Evolutionary conservation across 2,113 vertebrate species (phyloP), one percentile per base, ranked within the genome.

Genomic region (Suricata suricatta): DNA sequence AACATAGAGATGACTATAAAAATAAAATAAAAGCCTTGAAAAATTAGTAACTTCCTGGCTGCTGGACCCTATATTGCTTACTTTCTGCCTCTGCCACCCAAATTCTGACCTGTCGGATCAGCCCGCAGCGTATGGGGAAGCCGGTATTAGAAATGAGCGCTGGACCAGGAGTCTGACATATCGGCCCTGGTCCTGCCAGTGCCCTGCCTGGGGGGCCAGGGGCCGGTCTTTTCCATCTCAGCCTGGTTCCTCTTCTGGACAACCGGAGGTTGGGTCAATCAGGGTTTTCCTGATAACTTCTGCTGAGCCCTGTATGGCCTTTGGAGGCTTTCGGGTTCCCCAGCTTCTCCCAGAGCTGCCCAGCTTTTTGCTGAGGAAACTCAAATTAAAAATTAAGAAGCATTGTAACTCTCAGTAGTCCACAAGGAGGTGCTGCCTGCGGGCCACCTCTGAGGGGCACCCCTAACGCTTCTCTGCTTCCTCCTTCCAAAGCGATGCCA

Each of bases 401-500:
- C 35, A 27, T 29, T 23, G 0, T 2, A 21, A 52, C 13, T 31
- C 16, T n/a, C 0, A 0, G 47, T 31, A 2, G 25, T 63, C 29
- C 5, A 1, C 2, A 5, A 27, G 69, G 29, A 47, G 63, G 63
- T 5, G 5, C 44, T 71, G 50, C 38, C 15, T 0, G 5, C 27
- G 27, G 81, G 86, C 64, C 6, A 5, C 57, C 47, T 38, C 76
- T 1, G 1, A 10, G 13, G 11, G 27, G n/a, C 63, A 29, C 21
- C 1, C 68, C 87, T 97, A 64, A 98, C 33, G 23, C 33, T 63
- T 15, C 8, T 82, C 57, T 74, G 31, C 47, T n/a, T 93, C 54
- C 29, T 86, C 44, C 57, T 50, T 38, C 60, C 76, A 19, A 86
- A 99, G 99, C 99, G 99, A 90, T 99, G 99, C 98, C 99, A 99